A percentile compares a stretch with the other conserved stretches of the same genome.
These are phyloP conservation scores for Rhynchotus rufescens DNA, from an alignment of 2,797 vertebrate genomes.

Conservation along the genomic window DNA sequence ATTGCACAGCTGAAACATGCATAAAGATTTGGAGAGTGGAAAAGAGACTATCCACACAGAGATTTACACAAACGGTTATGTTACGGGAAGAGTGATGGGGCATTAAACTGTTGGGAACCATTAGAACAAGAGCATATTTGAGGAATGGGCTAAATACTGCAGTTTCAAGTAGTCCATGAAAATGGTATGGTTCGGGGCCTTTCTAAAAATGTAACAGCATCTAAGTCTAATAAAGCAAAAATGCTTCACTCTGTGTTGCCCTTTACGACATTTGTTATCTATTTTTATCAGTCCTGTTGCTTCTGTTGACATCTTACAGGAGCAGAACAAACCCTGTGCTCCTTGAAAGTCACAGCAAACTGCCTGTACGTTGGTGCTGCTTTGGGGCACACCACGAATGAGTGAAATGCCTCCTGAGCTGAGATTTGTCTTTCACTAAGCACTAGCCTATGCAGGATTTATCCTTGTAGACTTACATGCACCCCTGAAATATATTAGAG, in stretches of 20 bases:
- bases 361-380: neutral
- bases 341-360: neutral
- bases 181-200: neutral
- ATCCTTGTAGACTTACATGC: neutral
- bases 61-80: neutral
- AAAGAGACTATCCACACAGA: neutral
- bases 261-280: neutral
- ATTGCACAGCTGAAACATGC: neutral
- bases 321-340: neutral
- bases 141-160: neutral
- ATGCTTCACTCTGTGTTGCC: neutral
- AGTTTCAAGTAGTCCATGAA: neutral
- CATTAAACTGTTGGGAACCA: conserved; percentile 3
- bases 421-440: neutral
- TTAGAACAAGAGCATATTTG: neutral
- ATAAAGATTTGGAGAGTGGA: neutral
- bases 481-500: neutral
- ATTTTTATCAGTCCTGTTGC: neutral
- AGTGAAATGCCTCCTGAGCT: neutral
- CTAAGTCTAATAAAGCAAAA: neutral
- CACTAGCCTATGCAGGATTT: neutral
- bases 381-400: neutral
- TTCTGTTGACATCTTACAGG: neutral
- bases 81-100: neutral
- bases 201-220: neutral